Base-by-base conservation (phyloP, 2,888 invertebrate species). In the Carpatolechia fugitivella region DNA sequence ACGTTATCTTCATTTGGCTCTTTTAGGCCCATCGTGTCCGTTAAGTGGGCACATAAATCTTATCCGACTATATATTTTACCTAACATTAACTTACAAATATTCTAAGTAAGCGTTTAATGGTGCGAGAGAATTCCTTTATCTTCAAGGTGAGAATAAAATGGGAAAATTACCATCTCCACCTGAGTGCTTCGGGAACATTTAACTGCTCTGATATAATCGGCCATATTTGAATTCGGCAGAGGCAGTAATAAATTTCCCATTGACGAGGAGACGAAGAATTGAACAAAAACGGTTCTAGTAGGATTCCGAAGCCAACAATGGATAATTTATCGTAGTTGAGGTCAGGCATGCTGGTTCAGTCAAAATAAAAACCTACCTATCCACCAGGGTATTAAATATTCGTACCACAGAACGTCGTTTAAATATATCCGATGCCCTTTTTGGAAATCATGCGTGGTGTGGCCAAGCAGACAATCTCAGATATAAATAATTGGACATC, bases 201-300 rank as follows among this genome's bases (percentile, higher is more conserved):
- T 77, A 81, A 76, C 76, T 79, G 74, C 75, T 72, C 67, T 66
- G 78, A 80, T 82, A 85, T 85, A 86, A 86, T 85, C 85, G 82
- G 67, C 73, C 80, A 82, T 85, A 88, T 88, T 88, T 84, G 80
- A 87, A 87, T 88, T 82, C 80, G 77, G 77, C 74, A 75, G 78
- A 76, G 76, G 72, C 71, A 76, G 85, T 80, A 82, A 89, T 89
- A 88, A 88, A 88, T 89, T 88, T 82, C 68, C 85, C 79, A 85
- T 87, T 87, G 86, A 88, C 82, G 82, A 84, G 78, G 78, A 84
- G 80, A 78, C 83, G 82, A 85, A 85, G 88, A 87, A 87, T 85
- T 83, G 88, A 87, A 90, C 88, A 88, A 87, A 89, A 90, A 85
- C 85, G 81, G 77, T 74, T 82, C 82, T 80, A 82, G 82, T 83